Evolutionary conservation across 2,888 invertebrate genomes (phyloP).

Genomic region (Octodonta nipae): DNA sequence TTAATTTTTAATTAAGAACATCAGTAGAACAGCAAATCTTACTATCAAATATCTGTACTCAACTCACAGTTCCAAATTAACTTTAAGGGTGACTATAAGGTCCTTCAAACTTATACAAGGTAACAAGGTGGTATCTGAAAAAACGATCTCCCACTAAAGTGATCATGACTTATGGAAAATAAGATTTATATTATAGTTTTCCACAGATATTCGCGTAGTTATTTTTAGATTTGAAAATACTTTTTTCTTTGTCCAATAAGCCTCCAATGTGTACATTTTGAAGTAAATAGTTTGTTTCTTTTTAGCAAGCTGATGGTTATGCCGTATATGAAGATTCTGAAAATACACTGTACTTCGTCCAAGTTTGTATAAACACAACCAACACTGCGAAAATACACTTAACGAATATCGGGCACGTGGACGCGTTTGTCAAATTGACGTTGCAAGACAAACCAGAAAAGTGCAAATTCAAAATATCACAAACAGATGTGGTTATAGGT

Average conservation of each 20-base stretch:
- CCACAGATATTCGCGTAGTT: no score
- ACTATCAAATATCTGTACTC: no score
- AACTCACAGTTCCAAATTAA: no score
- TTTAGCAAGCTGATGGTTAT: constrained; percentile 28
- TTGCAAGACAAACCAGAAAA: constrained; percentile 19
- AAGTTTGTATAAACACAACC: constrained; percentile 29
- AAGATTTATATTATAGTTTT: no score
- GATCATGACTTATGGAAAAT: no score
- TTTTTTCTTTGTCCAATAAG: background rate
- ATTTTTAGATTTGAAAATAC: background rate
- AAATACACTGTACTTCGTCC: constrained; percentile 31
- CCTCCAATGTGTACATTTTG: background rate
- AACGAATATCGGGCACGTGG: constrained; percentile 32
- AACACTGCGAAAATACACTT: constrained; percentile 28
- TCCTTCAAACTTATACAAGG: no score
- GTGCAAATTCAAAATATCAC: constrained; percentile 27
- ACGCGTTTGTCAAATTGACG: constrained; percentile 21
- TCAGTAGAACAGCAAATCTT: no score
- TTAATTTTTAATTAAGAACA: no score
- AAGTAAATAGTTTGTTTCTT: constrained; percentile 4
- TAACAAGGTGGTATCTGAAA: no score
- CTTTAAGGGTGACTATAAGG: no score
- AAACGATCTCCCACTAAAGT: no score
- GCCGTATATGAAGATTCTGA: no score
- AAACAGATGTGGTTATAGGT: constrained; percentile 25